Evolutionary conservation across 2,888 invertebrate genomes (phyloP), one percentile per base, ranked within the genome.

Genomic region (Hydrotaea diabolus): DNA sequence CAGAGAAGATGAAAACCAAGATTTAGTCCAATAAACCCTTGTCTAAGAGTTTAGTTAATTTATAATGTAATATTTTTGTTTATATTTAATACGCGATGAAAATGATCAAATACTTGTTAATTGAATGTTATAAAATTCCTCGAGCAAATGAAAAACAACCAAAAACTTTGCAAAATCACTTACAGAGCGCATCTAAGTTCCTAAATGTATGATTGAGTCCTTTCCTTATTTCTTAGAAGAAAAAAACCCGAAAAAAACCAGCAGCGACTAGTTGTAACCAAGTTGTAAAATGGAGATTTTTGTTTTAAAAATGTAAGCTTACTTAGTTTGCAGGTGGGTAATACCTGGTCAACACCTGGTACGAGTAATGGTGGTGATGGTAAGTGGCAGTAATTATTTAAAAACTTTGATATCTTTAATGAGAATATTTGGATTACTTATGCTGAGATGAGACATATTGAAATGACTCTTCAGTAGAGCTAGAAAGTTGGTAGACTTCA

Each of bases 161-260:
- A 73, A 43, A 53, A 57, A 36, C 26, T 80, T 84, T 81, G 46
- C 79, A 77, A 80, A 77, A 66, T 72, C 82, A 83, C 83, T 82
- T 82, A 85, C 53, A 87, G 87, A 87, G 87, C 87, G 85, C 85
- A 87, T 85, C 85, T 88, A 82, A 88, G 87, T 88, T 88, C 87
- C 87, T 88, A 88, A 81, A 57, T 46, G 74, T 69, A 75, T 19
- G 46, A 43, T 55, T 81, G 9, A 43, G 46, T 55, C 81, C 53
- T 71, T 81, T 49, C 13, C 75, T 64, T n/a, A 23, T 21, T 39
- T 43, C 19, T 31, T 66, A 19, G 39, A 23, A 69, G 43, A 23
- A 39, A 11, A 39, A 39, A 39, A 39, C 39, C 5, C 3, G 8
- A 13, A 9, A 3, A 13, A 39, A 39, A 39, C 39, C 9, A 39